phyloP scores from a whole-genome alignment of 2,113 vertebrate species.

The Casuarius casuarius region DNA sequence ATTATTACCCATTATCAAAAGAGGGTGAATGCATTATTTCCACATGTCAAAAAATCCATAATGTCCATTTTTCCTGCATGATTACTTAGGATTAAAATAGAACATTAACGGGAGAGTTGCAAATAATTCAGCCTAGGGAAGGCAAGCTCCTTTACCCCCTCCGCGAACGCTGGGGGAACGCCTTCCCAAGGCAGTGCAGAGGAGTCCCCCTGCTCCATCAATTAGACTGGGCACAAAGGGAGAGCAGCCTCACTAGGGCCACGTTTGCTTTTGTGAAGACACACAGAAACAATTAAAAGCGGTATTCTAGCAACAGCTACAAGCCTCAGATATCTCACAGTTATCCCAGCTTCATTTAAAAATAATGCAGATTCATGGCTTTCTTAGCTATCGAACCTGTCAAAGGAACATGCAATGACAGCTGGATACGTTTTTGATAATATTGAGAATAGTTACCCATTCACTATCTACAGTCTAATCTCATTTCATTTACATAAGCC shows the following conservation, averaged over 20 bases:
- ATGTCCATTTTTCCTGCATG: not conserved
- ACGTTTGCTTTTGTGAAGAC: not conserved
- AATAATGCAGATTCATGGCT: not conserved
- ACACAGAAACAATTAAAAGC: conserved; percentile 35
- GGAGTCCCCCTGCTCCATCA: not conserved
- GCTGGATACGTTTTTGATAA: not conserved
- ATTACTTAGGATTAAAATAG: not conserved
- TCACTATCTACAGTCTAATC: not conserved
- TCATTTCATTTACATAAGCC: not conserved
- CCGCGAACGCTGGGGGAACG: too few relatives aligned
- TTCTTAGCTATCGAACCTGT: not conserved
- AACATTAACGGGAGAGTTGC: not conserved
- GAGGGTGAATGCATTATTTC: not conserved
- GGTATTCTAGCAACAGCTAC: conserved; percentile 11
- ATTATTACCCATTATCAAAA: not conserved
- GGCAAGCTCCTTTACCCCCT: not conserved
- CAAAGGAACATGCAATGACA: not conserved
- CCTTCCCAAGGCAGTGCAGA: not conserved
- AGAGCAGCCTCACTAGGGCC: not conserved
- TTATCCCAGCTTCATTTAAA: conserved; percentile 33
- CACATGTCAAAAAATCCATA: not conserved
- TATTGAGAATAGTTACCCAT: not conserved
- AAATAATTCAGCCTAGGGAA: not conserved
- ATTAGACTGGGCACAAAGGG: not conserved
- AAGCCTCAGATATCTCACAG: not conserved